phyloP scores from a whole-genome alignment of 2,888 invertebrate species.

The Teinopalpus imperialis region DNA sequence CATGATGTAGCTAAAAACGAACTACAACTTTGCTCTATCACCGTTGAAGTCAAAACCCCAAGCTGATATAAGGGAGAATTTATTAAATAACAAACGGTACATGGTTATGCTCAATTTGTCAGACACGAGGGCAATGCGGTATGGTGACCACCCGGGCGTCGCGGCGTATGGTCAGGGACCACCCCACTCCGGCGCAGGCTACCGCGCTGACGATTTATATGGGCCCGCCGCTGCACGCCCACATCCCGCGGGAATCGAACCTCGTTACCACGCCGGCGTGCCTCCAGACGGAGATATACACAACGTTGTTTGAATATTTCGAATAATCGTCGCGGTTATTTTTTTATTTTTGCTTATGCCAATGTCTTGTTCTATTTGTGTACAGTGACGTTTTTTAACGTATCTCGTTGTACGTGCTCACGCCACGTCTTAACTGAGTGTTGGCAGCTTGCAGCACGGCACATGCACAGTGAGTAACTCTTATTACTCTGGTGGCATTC shows the following conservation, averaged over 20 bases:
- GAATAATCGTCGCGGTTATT: too few species aligned
- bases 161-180: conserved; percentile 28
- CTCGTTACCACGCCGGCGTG: conserved; percentile 19
- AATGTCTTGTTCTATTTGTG: too few species aligned
- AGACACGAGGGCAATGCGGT: conserved; percentile 1
- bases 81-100: background rate
- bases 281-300: conserved; percentile 34
- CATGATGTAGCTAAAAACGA: too few species aligned
- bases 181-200: conserved; percentile 45
- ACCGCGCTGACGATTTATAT: conserved; percentile 64
- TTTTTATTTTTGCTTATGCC: too few species aligned
- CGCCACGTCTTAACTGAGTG: too few species aligned
- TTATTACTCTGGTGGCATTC: too few species aligned
- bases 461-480: too few species aligned
- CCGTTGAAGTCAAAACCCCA: too few species aligned
- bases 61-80: background rate
- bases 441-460: too few species aligned
- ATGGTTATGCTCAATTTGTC: conserved; percentile 23
- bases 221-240: conserved; percentile 56
- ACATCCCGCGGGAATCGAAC: conserved; percentile 37
- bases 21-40: too few species aligned
- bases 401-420: too few species aligned
- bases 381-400: too few species aligned
- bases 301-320: background rate
- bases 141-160: conserved; percentile 23